Percentiles rank a stretch among this genome's conserved stretches.
These are phyloP conservation scores for Drosophila peninsularis DNA, from an alignment of 2,888 invertebrate genomes.

Conservation along the genomic window DNA sequence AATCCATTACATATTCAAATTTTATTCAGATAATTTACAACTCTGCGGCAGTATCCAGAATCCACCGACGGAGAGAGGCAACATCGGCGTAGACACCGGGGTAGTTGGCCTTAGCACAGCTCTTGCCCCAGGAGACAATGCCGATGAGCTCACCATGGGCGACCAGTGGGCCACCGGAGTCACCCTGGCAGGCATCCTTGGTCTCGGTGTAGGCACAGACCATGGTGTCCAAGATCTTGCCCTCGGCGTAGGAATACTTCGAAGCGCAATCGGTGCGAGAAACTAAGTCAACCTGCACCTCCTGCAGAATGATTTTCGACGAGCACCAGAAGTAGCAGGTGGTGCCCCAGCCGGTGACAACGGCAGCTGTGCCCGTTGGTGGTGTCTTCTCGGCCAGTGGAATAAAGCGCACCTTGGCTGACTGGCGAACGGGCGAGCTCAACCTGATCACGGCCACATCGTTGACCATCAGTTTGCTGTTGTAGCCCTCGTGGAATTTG, in stretches of 20 bases:
- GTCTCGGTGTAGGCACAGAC: slow-evolving; percentile 76
- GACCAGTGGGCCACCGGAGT: slow-evolving; percentile 84
- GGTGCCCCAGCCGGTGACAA: slow-evolving; percentile 84
- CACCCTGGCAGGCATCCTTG: slow-evolving; percentile 84
- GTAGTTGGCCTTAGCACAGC: slow-evolving; percentile 77
- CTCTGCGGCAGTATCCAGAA: slow-evolving; percentile 29
- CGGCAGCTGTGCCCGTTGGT: slow-evolving; percentile 68
- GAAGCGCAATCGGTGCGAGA: slow-evolving; percentile 33
- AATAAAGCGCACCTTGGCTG: slow-evolving; percentile 63
- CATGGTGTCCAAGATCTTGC: slow-evolving; percentile 73
- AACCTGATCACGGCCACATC: slow-evolving; percentile 85
- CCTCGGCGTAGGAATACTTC: slow-evolving; percentile 56
- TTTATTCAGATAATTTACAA: slow-evolving; percentile 46
- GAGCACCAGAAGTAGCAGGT: slow-evolving; percentile 66
- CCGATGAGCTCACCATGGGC: slow-evolving; percentile 73
- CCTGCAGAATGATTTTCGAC: slow-evolving; percentile 49
- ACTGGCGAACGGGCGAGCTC: slow-evolving; percentile 64
- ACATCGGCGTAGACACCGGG: slow-evolving; percentile 83
- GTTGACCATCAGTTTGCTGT: slow-evolving; percentile 77
- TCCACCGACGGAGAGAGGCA: slow-evolving; percentile 63
- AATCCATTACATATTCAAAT: too few species aligned
- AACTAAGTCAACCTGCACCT: slow-evolving; percentile 66
- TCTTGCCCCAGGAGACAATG: slow-evolving; percentile 83
- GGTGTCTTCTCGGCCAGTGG: slow-evolving; percentile 68
- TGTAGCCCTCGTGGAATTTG: slow-evolving; percentile 81